Conservation (phyloP, 2,797 vertebrate genomes). For the Poliocrania exsul region DNA sequence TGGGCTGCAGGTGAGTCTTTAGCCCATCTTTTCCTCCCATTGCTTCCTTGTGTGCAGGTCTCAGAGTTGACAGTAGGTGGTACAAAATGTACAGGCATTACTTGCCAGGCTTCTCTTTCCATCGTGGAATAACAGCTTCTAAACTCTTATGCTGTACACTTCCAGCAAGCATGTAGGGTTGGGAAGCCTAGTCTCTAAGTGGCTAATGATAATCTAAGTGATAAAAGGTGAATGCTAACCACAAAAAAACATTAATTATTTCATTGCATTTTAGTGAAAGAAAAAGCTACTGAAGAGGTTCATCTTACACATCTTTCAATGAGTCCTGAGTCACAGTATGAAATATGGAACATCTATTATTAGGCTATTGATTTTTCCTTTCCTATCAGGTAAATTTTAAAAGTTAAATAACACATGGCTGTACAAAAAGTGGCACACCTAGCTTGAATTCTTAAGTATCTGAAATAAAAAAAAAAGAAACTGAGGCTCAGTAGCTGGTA, state of each 20-base stretch:
- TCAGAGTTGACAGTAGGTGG: conserved; percentile 2
- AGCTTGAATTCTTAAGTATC: not conserved
- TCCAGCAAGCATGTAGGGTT: not conserved
- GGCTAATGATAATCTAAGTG: not conserved
- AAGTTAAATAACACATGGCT: conserved; percentile 12
- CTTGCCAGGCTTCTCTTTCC: not conserved
- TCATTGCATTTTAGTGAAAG: not conserved
- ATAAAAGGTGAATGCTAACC: not conserved
- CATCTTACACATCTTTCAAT: not conserved
- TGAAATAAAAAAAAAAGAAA: not conserved
- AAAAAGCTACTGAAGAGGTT: not conserved
- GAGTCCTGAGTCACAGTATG: not conserved
- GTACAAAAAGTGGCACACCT: not conserved
- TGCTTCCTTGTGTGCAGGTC: not conserved
- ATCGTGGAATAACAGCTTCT: not conserved
- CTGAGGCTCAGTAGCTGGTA: not conserved
- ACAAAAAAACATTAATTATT: not conserved
- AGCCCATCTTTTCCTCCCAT: not conserved
- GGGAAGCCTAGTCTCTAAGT: not conserved
- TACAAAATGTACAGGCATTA: not conserved
- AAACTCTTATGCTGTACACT: not conserved
- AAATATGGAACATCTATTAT: conserved; percentile 32
- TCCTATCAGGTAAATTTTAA: not conserved
- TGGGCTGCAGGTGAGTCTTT: not conserved
- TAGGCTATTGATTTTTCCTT: conserved; percentile 23